Evolutionary conservation across 1,140 invertebrate species (phyloP).

Genomic region (Cydia pomonella): DNA sequence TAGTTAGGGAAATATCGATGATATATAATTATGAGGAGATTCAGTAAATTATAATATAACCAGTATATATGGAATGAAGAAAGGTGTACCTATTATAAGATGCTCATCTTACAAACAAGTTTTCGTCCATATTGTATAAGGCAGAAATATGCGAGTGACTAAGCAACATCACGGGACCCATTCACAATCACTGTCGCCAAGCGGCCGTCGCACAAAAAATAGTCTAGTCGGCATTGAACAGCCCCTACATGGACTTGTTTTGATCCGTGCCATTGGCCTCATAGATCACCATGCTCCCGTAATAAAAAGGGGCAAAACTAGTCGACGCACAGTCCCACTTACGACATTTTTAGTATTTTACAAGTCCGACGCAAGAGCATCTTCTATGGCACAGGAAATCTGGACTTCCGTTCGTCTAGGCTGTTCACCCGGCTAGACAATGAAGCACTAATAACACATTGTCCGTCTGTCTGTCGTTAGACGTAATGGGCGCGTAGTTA

Average conservation of each 20-base stretch:
- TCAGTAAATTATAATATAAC: too few relatives aligned
- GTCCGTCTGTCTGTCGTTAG: slow-evolving; percentile 59
- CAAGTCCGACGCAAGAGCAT: slow-evolving; percentile 19
- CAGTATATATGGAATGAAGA: too few relatives aligned
- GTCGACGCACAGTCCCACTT: background rate
- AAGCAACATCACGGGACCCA: slow-evolving; percentile 15
- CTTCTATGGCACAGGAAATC: slow-evolving; percentile 66
- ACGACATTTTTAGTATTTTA: background rate
- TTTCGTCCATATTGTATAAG: background rate
- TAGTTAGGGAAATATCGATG: too few relatives aligned
- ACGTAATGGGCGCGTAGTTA: slow-evolving; percentile 60
- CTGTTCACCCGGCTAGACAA: slow-evolving; percentile 67
- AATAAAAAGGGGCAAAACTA: slow-evolving; percentile 3
- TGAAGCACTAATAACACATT: slow-evolving; percentile 62
- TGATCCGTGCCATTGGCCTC: slow-evolving; percentile 58
- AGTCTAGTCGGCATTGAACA: slow-evolving; percentile 53
- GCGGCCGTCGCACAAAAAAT: slow-evolving; percentile 11
- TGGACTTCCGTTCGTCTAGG: slow-evolving; percentile 69
- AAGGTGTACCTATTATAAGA: background rate
- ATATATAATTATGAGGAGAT: too few relatives aligned
- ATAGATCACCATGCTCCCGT: slow-evolving; percentile 42
- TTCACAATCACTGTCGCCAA: slow-evolving; percentile 32
- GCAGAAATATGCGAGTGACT: slow-evolving; percentile 40
- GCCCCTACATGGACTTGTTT: slow-evolving; percentile 61
- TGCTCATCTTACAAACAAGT: too few relatives aligned